Evolutionary conservation across 2,113 vertebrate genomes (phyloP).

Genomic region (Festucalex cinctus): DNA sequence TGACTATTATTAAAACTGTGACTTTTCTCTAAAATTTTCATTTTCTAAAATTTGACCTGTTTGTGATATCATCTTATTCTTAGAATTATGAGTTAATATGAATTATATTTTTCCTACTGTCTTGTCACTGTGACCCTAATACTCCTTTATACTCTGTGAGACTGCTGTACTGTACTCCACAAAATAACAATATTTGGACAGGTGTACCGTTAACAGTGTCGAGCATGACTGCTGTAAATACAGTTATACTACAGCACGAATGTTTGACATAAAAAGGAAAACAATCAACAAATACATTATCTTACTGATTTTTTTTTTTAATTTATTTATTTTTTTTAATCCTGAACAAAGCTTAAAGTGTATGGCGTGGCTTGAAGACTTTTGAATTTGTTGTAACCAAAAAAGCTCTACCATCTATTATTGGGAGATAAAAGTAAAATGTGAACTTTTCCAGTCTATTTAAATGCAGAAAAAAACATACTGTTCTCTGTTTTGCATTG

Average conservation of each 20-base stretch:
- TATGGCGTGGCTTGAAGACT: neutral
- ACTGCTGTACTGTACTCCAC: neutral
- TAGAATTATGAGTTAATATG: neutral
- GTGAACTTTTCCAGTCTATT: slow-evolving; percentile 5
- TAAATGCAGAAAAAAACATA: neutral
- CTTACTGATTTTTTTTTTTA: neutral
- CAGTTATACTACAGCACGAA: too few species aligned
- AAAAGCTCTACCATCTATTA: neutral
- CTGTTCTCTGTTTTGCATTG: neutral
- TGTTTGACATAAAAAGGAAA: neutral
- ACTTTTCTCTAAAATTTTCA: neutral
- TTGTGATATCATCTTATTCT: neutral
- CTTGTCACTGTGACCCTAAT: neutral
- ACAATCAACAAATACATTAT: neutral
- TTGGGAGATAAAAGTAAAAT: neutral
- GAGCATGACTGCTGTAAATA: neutral
- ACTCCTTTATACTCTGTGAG: neutral
- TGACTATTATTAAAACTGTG: neutral
- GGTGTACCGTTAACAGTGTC: neutral
- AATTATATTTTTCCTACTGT: too few species aligned
- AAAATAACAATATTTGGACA: neutral
- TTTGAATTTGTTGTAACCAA: neutral
- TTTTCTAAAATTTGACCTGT: neutral
- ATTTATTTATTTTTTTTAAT: neutral
- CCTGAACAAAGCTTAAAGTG: neutral